Conservation (phyloP, 2,797 vertebrate genomes). For the Prunella strophiata region DNA sequence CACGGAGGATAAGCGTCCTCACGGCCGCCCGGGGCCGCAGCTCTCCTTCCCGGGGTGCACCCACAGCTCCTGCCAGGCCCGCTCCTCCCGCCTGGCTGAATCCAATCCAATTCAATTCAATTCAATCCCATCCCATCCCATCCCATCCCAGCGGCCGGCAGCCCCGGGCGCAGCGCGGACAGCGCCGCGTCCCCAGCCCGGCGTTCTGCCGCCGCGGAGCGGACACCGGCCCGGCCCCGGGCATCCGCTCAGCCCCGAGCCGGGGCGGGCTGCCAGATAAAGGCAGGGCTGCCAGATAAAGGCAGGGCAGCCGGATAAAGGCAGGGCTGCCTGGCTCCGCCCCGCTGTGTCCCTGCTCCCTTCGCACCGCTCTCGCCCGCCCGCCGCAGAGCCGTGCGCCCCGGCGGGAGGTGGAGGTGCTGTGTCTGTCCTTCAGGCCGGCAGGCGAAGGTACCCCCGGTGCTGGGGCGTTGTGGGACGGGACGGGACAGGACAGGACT, state of each 20-base stretch:
- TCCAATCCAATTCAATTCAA: background rate
- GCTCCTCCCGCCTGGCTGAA: no score
- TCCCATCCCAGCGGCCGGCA: background rate
- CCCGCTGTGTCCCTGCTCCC: accelerated
- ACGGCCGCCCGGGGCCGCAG: background rate
- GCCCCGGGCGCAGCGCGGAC: background rate
- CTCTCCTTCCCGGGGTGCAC: no score
- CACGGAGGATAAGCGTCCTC: background rate
- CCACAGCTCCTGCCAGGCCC: background rate
- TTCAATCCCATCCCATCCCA: no score
- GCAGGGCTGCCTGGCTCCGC: background rate
- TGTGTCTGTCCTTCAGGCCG: background rate
- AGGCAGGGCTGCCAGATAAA: background rate
- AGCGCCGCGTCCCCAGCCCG: accelerated
- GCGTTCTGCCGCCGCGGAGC: background rate
- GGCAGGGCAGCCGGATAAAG: background rate
- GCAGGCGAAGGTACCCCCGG: background rate
- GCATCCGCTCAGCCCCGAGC: background rate
- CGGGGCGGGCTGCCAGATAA: background rate
- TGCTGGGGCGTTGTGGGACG: background rate
- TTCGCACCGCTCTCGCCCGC: accelerated
- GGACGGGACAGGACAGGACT: no score
- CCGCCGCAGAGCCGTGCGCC: accelerated
- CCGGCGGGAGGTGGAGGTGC: background rate
- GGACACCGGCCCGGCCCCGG: accelerated